Base-by-base conservation (phyloP, 2,113 vertebrate genomes). In the Atrichornis clamosus region DNA sequence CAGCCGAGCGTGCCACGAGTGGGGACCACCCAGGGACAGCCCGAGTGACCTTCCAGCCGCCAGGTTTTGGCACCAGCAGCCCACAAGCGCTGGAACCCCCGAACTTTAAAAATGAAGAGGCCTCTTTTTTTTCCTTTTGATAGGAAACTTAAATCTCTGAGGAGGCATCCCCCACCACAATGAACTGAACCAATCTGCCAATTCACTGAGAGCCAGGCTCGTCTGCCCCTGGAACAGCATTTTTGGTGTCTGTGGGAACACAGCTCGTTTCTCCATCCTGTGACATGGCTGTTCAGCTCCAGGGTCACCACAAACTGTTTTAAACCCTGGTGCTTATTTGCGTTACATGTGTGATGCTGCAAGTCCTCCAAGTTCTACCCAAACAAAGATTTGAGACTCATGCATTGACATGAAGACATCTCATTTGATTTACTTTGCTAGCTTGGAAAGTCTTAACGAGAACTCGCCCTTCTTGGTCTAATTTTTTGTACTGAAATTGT, bases 101-200 rank as follows among this genome's bases (percentile, higher is more conserved):
- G 35, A 88, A 76, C 39, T 69, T 30, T 16, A 47, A 60, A 27
- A 85, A 79, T 5, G 2, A 58, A 75, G 20, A 67, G 33, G 27
- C 15, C 23, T 62, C 18, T 13, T 30, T 33, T 15, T 20, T 24
- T 32, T 37, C 19, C 13, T n/a, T 42, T 22, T 10, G 7, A 58
- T 33, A 42, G 39, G 49, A 88, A 86, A 20, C n/a, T n/a, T 80
- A 28, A n/a, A 65, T 87, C 87, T 76, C 50, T 14, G 37, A 65
- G 49, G 53, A 69, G n/a, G 30, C 23, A 9, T 35, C 15, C 0
- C 0, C 13, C 6, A 2, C 9, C 2, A 1, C 14, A 12, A 26
- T 58, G 65, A 62, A 62, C 59, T 3, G 26, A 84, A 69, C 59
- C 55, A 37, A 58, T 39, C 67, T 69, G 64, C 27, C 42, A 30